Evolutionary conservation across 2,888 invertebrate genomes (phyloP).

Genomic region (Diarsia dahlii): DNA sequence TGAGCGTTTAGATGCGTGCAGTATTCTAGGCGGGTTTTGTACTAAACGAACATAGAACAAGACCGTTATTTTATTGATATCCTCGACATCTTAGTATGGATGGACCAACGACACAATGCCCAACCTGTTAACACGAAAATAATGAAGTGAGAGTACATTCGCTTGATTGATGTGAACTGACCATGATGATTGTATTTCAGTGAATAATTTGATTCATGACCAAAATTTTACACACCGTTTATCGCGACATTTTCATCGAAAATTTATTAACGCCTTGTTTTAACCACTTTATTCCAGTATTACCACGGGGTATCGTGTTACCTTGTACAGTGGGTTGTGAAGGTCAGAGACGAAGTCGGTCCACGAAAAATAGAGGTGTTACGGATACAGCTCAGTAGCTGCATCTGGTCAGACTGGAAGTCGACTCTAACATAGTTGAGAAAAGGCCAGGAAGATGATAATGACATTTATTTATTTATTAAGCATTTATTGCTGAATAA

Average conservation of each 20-base stretch:
- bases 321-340: too few species aligned
- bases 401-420: too few species aligned
- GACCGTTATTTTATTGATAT: background rate
- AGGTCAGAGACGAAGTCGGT: too few species aligned
- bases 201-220: conserved; percentile 12
- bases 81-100: background rate
- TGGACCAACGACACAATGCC: background rate
- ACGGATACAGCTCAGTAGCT: too few species aligned
- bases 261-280: conserved; percentile 4
- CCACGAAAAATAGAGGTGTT: too few species aligned
- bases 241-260: conserved; percentile 1
- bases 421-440: background rate
- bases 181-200: background rate
- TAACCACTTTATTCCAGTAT: background rate
- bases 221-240: background rate
- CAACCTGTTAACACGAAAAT: background rate
- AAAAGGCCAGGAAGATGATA: too few species aligned
- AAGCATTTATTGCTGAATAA: too few species aligned
- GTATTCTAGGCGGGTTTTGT: background rate
- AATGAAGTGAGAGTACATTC: background rate
- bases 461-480: too few species aligned
- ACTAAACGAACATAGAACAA: background rate
- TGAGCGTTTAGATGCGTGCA: background rate
- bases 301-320: too few species aligned
- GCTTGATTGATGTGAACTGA: background rate